Percentiles rank a stretch among this genome's conserved stretches.
These are phyloP conservation scores for Parasteatoda lunata DNA, from an alignment of 2,888 invertebrate species.

Conservation along the genomic window DNA sequence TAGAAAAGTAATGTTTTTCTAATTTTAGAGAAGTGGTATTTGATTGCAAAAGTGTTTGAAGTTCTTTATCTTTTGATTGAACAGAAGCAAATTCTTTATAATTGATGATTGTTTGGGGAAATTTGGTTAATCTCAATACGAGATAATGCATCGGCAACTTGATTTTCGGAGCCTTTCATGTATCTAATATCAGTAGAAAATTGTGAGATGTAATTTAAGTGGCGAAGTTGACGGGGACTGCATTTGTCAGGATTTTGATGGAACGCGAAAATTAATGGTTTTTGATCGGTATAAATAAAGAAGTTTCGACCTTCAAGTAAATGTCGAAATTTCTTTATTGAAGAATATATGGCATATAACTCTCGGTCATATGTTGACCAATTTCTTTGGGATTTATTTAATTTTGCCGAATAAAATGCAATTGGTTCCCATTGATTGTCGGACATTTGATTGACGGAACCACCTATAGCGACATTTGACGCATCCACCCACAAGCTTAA, in stretches of 20 bases:
- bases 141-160: conserved; percentile 44
- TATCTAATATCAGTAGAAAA: conserved; percentile 69
- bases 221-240: too few species aligned
- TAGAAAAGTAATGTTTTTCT: background rate
- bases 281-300: conserved; percentile 56
- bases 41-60: background rate
- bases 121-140: conserved; percentile 16
- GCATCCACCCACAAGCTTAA: too few species aligned
- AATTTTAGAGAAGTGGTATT: background rate
- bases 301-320: conserved; percentile 66
- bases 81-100: background rate
- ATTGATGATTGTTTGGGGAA: background rate
- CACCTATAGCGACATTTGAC: background rate
- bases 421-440: conserved; percentile 66
- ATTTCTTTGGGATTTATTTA: conserved; percentile 31
- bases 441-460: too few species aligned
- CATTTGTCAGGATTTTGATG: conserved; percentile 69
- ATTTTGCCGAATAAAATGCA: conserved; percentile 34
- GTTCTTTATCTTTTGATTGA: background rate
- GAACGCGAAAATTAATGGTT: conserved; percentile 70
- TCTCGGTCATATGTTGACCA: conserved; percentile 31
- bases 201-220: too few species aligned
- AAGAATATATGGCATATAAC: conserved; percentile 70
- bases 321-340: conserved; percentile 70
- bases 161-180: conserved; percentile 68